Evolutionary conservation across 2,797 vertebrate genomes (phyloP).

Genomic region (Corythornis leucogaster): DNA sequence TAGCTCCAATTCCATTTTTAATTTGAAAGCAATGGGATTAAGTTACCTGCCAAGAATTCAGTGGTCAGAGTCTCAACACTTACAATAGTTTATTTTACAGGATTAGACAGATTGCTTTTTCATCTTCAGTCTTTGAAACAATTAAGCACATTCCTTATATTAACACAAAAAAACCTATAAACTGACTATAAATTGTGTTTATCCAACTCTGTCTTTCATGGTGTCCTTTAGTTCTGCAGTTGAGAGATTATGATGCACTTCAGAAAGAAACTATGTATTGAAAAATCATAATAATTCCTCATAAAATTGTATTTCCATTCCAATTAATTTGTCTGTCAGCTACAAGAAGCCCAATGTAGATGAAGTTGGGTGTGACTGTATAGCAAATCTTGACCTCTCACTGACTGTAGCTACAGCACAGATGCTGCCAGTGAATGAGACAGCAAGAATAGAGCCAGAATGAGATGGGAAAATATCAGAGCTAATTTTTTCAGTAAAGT

Average conservation of each 20-base stretch:
- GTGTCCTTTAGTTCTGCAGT: background rate
- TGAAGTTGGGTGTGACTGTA: background rate
- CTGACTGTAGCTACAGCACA: background rate
- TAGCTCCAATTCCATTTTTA: slow-evolving; percentile 14
- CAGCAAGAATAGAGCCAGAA: background rate
- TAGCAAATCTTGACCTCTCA: background rate
- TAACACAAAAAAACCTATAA: background rate
- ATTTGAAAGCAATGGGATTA: background rate
- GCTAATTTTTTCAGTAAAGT: background rate
- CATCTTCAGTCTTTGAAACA: background rate
- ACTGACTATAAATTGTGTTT: background rate
- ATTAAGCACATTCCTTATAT: background rate
- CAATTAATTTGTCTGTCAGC: background rate
- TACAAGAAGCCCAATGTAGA: background rate
- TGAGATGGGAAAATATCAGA: background rate
- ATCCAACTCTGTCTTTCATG: background rate
- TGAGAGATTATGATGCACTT: background rate
- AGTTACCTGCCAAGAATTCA: slow-evolving; percentile 21
- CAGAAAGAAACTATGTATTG: background rate
- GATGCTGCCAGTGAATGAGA: background rate
- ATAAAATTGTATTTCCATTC: background rate
- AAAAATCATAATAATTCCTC: background rate
- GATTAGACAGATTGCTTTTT: slow-evolving; percentile 23
- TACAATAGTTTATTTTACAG: background rate
- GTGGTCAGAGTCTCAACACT: background rate